These are phyloP conservation scores for Mixornis gularis DNA, from an alignment of 2,113 vertebrate species.

Conservation along the genomic window DNA sequence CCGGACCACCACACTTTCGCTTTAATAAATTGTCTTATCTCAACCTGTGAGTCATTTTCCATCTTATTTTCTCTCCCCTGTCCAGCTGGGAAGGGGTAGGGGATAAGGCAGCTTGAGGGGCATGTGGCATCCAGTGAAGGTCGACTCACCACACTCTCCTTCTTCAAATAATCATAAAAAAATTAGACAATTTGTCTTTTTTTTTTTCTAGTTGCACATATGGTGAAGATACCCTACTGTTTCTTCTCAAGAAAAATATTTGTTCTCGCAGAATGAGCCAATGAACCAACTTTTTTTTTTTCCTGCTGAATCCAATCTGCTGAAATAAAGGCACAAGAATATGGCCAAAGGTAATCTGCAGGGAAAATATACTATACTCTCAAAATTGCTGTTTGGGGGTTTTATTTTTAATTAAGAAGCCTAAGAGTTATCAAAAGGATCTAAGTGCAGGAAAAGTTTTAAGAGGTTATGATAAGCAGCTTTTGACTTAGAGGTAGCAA, in stretches of 20 bases:
- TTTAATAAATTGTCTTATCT: neutral
- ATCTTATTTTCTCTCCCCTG: neutral
- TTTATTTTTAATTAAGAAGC: neutral
- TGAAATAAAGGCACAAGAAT: neutral
- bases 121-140: neutral
- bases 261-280: neutral
- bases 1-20: too few relatives aligned
- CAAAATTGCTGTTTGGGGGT: neutral
- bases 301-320: neutral
- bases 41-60: neutral
- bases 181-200: neutral
- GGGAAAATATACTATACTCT: neutral
- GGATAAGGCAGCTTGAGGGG: neutral
- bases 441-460: neutral
- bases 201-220: neutral
- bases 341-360: neutral
- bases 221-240: neutral
- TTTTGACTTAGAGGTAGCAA: conserved; percentile 34
- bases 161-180: neutral
- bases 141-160: neutral
- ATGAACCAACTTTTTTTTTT: neutral
- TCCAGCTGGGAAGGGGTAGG: neutral
- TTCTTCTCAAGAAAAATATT: neutral
- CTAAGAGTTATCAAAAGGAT: neutral
- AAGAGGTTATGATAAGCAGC: conserved; percentile 1